Evolutionary conservation across 1,140 invertebrate genomes (phyloP), one percentile per base, ranked within the genome.

Genomic region (Dolichoris vasculosae): DNA sequence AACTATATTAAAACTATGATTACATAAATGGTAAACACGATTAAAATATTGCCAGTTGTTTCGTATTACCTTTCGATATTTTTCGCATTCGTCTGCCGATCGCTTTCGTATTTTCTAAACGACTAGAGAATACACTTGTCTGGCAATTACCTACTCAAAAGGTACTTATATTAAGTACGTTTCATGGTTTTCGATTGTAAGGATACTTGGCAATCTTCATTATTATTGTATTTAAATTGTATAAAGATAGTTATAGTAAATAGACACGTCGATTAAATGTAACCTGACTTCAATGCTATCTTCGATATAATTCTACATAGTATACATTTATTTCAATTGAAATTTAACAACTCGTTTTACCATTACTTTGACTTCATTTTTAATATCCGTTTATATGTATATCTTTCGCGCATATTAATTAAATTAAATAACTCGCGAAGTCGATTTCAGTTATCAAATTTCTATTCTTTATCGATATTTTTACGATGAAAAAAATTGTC

Each of bases 211-310:
- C 81, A 69, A 78, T 69, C 84, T 76, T 64, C 73, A 79, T 86
- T 83, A 83, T 79, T 81, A 82, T 86, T 86, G 71, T 83, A 83
- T 80, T 82, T 71, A 82, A 83, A 82, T 86, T 63, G 46, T 35
- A 64, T 40, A 78, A 69, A 71, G 30, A 81, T 48, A 59, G 38
- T 63, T 35, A 23, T 11, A 23, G 32, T 48, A 73, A 81, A 81
- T 80, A 75, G 71, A 81, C 30, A 55, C 20, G 79, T 78, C 35
- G 77, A 78, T 82, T 82, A 78, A 71, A 83, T 40, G 59, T 69
- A 48, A 82, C 63, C 15, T 20, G 20, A 67, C 55, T 76, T 81
- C 69, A 64, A 85, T 76, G 79, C 38, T 85, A 69, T 78, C 83
- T 69, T 78, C 76, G 3, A 38, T 55, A 71, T 43, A 46, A 23